Conservation (phyloP, 2,113 vertebrate species). For the Poeciliopsis retropinna region DNA sequence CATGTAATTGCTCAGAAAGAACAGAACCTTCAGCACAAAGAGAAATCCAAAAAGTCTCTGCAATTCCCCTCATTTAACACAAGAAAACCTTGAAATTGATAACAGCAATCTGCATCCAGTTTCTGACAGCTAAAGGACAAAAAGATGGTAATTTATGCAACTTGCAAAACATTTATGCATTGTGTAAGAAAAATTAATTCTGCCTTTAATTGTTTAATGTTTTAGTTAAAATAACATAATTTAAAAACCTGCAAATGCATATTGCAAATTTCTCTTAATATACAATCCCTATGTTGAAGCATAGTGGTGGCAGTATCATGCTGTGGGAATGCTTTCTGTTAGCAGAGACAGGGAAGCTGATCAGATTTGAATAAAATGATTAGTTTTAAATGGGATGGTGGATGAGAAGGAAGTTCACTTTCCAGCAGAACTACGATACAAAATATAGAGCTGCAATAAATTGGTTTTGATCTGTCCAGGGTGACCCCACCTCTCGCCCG, state of each 20-base stretch:
- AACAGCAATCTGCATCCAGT: constrained; percentile 37
- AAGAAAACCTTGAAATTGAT: constrained; percentile 29
- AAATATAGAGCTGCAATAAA: too few species aligned
- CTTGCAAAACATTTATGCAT: neutral
- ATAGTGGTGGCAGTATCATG: neutral
- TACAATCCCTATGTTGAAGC: neutral
- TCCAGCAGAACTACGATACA: too few species aligned
- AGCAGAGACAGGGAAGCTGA: neutral
- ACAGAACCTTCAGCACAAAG: constrained; percentile 41
- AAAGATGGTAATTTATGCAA: neutral
- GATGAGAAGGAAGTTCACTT: too few species aligned
- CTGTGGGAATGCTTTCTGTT: neutral
- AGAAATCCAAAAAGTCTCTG: neutral
- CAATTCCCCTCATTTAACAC: constrained; percentile 23
- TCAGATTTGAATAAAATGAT: neutral
- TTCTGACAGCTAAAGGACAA: neutral
- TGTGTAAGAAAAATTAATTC: neutral
- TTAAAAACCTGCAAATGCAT: neutral
- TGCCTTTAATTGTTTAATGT: neutral
- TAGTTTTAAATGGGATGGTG: neutral
- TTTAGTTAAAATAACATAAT: neutral
- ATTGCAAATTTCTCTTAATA: neutral
- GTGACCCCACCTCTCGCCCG: too few species aligned
- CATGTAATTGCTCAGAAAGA: constrained; percentile 76
- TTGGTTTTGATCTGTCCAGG: too few species aligned